Evolutionary conservation across 1,140 invertebrate species (phyloP).

Genomic region (Danaus melanippus): DNA sequence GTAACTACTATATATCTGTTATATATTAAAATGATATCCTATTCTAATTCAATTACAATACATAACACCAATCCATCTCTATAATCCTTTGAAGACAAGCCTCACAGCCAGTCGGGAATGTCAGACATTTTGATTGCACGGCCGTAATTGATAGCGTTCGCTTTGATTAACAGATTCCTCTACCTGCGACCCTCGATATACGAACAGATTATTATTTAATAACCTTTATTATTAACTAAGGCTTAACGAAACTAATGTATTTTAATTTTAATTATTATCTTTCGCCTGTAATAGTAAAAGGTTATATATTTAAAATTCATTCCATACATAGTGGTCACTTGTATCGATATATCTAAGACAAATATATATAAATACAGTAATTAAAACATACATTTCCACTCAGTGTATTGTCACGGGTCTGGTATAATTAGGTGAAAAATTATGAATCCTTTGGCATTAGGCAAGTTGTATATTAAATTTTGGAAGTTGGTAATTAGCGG

Average conservation of each 20-base stretch:
- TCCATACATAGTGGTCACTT: neutral
- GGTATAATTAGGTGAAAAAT: constrained; percentile 46
- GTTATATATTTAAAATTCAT: no score
- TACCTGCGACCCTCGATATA: constrained; percentile 17
- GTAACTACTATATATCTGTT: no score
- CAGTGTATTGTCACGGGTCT: constrained; percentile 16
- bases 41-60: no score
- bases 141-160: constrained; percentile 47
- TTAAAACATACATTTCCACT: constrained; percentile 10
- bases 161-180: constrained; percentile 58
- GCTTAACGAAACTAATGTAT: no score
- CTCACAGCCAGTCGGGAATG: constrained; percentile 33
- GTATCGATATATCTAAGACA: constrained; percentile 9
- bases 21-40: no score
- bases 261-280: no score
- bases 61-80: no score
- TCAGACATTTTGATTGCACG: constrained; percentile 53
- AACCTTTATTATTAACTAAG: no score
- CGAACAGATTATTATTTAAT: no score
- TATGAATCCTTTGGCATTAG: constrained; percentile 46
- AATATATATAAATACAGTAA: constrained; percentile 12
- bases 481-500: constrained; percentile 64
- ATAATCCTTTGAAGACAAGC: constrained; percentile 28
- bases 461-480: constrained; percentile 66
- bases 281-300: no score